phyloP scores from a whole-genome alignment of 2,888 invertebrate genomes.

The Hemicrepidius hirtus region DNA sequence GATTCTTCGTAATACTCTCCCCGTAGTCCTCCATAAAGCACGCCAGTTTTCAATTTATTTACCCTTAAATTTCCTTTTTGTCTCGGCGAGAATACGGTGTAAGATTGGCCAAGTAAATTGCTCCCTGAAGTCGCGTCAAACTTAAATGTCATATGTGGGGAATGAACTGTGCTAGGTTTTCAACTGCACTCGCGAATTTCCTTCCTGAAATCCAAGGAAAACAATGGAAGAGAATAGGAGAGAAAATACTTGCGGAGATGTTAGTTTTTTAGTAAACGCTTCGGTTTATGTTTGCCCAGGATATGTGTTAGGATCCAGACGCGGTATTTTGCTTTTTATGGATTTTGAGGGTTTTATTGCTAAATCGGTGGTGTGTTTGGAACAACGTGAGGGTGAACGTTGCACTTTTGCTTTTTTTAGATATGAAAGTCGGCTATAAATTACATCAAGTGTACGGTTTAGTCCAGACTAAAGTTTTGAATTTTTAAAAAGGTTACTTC shows the following conservation, averaged over 20 bases:
- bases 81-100: slow-evolving; percentile 63
- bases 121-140: slow-evolving; percentile 69
- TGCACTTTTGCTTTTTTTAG: background rate
- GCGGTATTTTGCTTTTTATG: slow-evolving; percentile 66
- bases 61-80: slow-evolving; percentile 67
- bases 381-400: slow-evolving; percentile 7
- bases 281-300: slow-evolving; percentile 58
- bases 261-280: slow-evolving; percentile 28
- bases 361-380: slow-evolving; percentile 65
- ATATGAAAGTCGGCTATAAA: too few species aligned
- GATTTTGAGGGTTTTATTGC: slow-evolving; percentile 64
- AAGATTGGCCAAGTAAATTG: slow-evolving; percentile 70
- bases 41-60: slow-evolving; percentile 69
- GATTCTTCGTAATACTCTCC: slow-evolving; percentile 44
- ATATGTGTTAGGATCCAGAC: slow-evolving; percentile 61
- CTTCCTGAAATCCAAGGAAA: background rate
- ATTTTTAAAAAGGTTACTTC: too few species aligned
- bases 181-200: slow-evolving; percentile 28
- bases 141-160: slow-evolving; percentile 68
- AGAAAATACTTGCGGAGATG: slow-evolving; percentile 14
- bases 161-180: slow-evolving; percentile 36
- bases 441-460: too few species aligned
- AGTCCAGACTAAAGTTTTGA: too few species aligned
- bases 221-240: slow-evolving; percentile 12
- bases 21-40: slow-evolving; percentile 62